Evolutionary conservation across 2,113 vertebrate genomes (phyloP), one percentile per base, ranked within the genome.

Genomic region (Gavia stellata): DNA sequence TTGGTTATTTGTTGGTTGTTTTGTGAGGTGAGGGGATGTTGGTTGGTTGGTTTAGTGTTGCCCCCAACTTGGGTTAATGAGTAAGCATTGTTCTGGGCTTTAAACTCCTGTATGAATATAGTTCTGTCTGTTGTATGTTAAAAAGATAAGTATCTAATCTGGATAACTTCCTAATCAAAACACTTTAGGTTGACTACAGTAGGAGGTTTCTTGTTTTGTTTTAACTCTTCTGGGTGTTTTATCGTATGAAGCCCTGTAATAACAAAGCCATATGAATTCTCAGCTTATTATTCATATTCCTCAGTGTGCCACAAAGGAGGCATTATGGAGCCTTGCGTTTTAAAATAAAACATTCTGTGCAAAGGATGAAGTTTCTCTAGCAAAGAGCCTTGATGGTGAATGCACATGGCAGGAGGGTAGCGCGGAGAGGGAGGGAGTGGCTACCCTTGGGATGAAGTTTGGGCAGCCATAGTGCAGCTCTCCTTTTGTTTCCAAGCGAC

Each of bases 151-250:
- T 47, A 74, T 65, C 25, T 70, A 77, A 88, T 86, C 79, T 90
- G 40, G 73, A 42, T 94, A 82, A 82, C 71, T 92, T 75, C 81
- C 34, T 80, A 74, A 66, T 82, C 33, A 75, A 47, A 93, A 86
- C 62, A 59, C 65, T 88, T 93, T n/a, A 83, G 66, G 84, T 13
- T 84, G 88, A 92, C 61, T 81, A 17, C 47, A 62, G 79, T 50
- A 94, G 56, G 66, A 91, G 78, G 18, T 72, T 96, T 91, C 92
- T 95, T 93, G 84, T 91, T 91, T 92, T 87, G 50, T 86, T 79
- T 85, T 50, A 84, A 81, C 74, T 93, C 92, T 97, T 96, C 62
- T 82, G 92, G 85, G 68, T 97, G 80, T 89, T 83, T 90, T 89
- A 63, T 89, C 81, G 73, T 89, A 63, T 58, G 81, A 96, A 96